Evolutionary conservation across 1,140 invertebrate species (phyloP).

Genomic region (Odontomachus brunneus): DNA sequence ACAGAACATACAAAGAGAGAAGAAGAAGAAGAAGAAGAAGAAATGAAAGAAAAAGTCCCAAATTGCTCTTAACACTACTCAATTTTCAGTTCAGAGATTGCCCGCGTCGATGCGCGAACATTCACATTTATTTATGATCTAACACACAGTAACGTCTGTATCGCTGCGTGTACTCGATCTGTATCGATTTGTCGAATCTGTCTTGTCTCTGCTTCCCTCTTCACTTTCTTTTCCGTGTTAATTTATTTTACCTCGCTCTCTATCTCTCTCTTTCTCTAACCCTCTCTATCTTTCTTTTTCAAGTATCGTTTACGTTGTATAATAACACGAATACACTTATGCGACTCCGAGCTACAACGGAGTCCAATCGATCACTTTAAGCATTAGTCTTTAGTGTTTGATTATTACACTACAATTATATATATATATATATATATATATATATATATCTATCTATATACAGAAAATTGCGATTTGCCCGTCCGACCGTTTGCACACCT

Average conservation of each 20-base stretch:
- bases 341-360: slow-evolving; percentile 77
- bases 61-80: slow-evolving; percentile 57
- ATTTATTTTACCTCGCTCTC: slow-evolving; percentile 15
- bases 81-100: slow-evolving; percentile 68
- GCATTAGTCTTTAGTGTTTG: slow-evolving; percentile 85
- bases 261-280: slow-evolving; percentile 14
- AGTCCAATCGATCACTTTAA: slow-evolving; percentile 82
- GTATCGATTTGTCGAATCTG: slow-evolving; percentile 41
- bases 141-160: slow-evolving; percentile 69
- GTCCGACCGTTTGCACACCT: slow-evolving; percentile 20
- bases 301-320: slow-evolving; percentile 40
- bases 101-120: slow-evolving; percentile 55
- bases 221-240: neutral
- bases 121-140: slow-evolving; percentile 70
- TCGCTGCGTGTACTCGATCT: slow-evolving; percentile 59
- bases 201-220: slow-evolving; percentile 37
- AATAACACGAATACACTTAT: slow-evolving; percentile 73
- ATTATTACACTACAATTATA: slow-evolving; percentile 82
- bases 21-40: slow-evolving; percentile 25
- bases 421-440: too few relatives aligned
- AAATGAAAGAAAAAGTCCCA: slow-evolving; percentile 46
- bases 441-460: slow-evolving; percentile 54
- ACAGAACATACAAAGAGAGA: slow-evolving; percentile 13
- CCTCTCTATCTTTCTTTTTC: slow-evolving; percentile 33
- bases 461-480: slow-evolving; percentile 76